Base-by-base conservation (phyloP, 2,888 invertebrate genomes). In the Drosophila algonquin region DNA sequence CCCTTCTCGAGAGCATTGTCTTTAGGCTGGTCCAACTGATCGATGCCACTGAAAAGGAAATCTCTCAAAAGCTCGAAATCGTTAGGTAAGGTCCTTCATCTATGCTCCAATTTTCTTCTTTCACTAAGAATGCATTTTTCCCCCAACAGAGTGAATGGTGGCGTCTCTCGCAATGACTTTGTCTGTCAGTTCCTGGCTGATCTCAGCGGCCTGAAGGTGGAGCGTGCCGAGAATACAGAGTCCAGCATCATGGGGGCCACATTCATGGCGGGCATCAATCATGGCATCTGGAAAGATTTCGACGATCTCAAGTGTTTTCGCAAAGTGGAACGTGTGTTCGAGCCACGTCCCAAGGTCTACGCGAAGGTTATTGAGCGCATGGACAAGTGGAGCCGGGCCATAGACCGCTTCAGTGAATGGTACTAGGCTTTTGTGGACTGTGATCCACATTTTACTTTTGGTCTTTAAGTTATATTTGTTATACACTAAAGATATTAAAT, bases 81-180 rank as follows among this genome's bases (percentile, higher is more conserved):
- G 94, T 96, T 76, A 94, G 94, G 96, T 96, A 91, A 67, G 7
- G 30, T 30, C 8, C 8, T 70, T 2, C 3, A 1, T 8, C 40
- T 40, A 40, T n/a, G 4, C 12, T 7, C 40, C 0, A 6, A 0
- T 9, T 0, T 7, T 24, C 0, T 24, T 2, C n/a, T 10, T 0
- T 0, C 14, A 32, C 32, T 16, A 12, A 58, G 1, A 4, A 35
- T 35, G 8, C 12, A 4, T 2, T 27, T 40, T 47, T 27, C 32
- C 48, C 6, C 40, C 14, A 14, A 0, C 48, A 98, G 98, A 88
- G 94, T 98, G 70, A 98, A 98, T 92, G 99, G 99, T 3, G 99
- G 99, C n/a, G 98, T 99, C n/a, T 96, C 98, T 0, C 95, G 95
- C 75, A 99, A 98, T 91, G 95, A 98, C 92, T 99, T 99, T 90